Conservation (phyloP, 37 sponge, comb jelly and placozoan species). For the Haliclona indistincta region DNA sequence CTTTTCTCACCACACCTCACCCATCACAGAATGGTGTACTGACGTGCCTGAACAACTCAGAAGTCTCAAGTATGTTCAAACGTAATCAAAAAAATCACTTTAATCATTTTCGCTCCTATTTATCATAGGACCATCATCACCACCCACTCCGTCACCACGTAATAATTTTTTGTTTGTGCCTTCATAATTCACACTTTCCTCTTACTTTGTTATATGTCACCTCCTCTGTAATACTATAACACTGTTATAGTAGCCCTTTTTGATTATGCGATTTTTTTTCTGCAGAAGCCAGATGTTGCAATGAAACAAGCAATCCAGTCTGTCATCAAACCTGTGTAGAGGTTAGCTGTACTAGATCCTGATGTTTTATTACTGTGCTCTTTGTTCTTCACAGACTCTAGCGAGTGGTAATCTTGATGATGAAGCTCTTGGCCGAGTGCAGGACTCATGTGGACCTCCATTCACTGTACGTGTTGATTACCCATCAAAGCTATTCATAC, state of each 20-base stretch:
- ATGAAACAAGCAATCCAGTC: not conserved
- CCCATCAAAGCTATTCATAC: too few relatives aligned
- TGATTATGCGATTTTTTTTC: not conserved
- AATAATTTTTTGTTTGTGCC: constrained; percentile 1
- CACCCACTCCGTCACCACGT: not conserved
- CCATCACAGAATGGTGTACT: not conserved
- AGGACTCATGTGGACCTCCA: not conserved
- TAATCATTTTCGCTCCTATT: not conserved
- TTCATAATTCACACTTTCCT: not conserved
- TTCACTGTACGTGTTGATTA: not conserved
- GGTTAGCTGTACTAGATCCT: not conserved
- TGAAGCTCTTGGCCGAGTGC: not conserved
- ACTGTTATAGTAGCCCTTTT: not conserved
- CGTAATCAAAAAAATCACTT: not conserved
- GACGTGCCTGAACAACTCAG: not conserved
- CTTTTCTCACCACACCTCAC: not conserved
- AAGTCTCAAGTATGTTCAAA: not conserved
- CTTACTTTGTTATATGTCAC: not conserved
- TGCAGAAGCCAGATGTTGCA: not conserved
- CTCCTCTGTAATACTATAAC: not conserved
- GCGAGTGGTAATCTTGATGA: not conserved
- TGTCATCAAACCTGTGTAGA: not conserved
- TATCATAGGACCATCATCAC: not conserved
- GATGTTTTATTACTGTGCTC: not conserved
- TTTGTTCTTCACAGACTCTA: not conserved